Evolutionary conservation across 2,888 invertebrate species (phyloP).

Genomic region (Marronus borbonicus): DNA sequence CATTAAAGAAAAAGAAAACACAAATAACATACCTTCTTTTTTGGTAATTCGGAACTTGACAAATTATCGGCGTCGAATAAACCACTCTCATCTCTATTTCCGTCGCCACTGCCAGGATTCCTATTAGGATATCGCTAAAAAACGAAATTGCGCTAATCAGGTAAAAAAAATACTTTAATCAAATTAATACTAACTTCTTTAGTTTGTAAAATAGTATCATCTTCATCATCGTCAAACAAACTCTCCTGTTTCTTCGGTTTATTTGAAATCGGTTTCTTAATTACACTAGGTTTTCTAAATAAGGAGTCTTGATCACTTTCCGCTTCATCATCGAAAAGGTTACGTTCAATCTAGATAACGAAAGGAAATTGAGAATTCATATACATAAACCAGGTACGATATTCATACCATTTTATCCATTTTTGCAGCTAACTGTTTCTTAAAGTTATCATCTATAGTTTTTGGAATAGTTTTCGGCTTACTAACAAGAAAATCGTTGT

Average conservation of each 20-base stretch:
- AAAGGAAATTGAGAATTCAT: no score
- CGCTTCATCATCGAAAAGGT: slow-evolving; percentile 66
- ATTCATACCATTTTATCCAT: slow-evolving; percentile 4
- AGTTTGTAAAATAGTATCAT: slow-evolving; percentile 39
- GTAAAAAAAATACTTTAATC: neutral
- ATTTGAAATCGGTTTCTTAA: neutral
- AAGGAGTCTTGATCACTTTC: slow-evolving; percentile 64
- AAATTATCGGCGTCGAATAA: neutral
- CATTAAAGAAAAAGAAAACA: no score
- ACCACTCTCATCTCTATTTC: neutral
- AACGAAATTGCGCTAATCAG: neutral
- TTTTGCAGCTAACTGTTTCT: slow-evolving; percentile 21
- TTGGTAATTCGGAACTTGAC: neutral
- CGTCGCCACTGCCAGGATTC: neutral
- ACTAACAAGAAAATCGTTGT: neutral
- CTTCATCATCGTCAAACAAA: slow-evolving; percentile 41
- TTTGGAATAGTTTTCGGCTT: neutral
- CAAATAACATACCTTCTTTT: slow-evolving; percentile 47
- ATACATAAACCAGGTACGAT: no score
- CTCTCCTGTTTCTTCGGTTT: slow-evolving; percentile 56
- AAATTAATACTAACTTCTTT: slow-evolving; percentile 16
- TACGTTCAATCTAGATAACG: slow-evolving; percentile 58
- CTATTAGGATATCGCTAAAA: neutral
- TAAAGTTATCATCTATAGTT: neutral
- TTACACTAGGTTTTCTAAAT: slow-evolving; percentile 1